These are phyloP conservation scores for Endomychus coccineus DNA, from an alignment of 2,888 invertebrate species.

Conservation along the genomic window DNA sequence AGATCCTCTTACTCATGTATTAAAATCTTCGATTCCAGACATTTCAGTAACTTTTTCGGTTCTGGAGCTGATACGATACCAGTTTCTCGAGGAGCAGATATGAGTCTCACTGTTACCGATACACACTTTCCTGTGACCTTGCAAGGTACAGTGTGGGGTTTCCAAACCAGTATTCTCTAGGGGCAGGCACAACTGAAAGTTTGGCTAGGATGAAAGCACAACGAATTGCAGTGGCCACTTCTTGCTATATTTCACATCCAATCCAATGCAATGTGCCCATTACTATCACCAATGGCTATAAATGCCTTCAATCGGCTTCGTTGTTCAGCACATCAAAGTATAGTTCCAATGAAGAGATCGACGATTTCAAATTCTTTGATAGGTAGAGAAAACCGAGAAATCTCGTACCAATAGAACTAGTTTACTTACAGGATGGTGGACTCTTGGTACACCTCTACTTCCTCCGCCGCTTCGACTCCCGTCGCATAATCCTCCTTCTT, in stretches of 20 bases:
- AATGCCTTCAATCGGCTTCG: too few species aligned
- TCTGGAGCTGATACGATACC: constrained; percentile 99
- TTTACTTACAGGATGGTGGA: too few species aligned
- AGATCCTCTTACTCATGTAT: constrained; percentile 95
- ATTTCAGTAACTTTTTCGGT: constrained; percentile 95
- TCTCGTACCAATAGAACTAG: too few species aligned
- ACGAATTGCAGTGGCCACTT: constrained; percentile 99
- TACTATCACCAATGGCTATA: too few species aligned
- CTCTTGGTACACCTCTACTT: too few species aligned
- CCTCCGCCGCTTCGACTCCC: too few species aligned
- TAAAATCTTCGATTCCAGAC: constrained; percentile 99
- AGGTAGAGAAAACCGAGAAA: too few species aligned
- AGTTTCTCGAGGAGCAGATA: constrained; percentile 99
- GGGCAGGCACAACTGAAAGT: constrained; percentile 94
- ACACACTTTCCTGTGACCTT: constrained; percentile 99
- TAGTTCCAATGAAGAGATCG: too few species aligned
- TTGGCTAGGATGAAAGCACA: constrained; percentile 98
- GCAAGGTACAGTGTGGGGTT: constrained; percentile 99
- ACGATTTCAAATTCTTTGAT: too few species aligned
- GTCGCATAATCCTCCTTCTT: too few species aligned
- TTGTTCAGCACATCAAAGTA: too few species aligned
- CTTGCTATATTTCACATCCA: too few species aligned
- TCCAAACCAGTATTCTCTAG: constrained; percentile 99
- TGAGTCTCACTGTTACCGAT: constrained; percentile 93
- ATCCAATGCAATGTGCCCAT: constrained; percentile 99